These are phyloP conservation scores for Drosophila lacicola DNA, from an alignment of 2,888 invertebrate genomes.

Conservation along the genomic window DNA sequence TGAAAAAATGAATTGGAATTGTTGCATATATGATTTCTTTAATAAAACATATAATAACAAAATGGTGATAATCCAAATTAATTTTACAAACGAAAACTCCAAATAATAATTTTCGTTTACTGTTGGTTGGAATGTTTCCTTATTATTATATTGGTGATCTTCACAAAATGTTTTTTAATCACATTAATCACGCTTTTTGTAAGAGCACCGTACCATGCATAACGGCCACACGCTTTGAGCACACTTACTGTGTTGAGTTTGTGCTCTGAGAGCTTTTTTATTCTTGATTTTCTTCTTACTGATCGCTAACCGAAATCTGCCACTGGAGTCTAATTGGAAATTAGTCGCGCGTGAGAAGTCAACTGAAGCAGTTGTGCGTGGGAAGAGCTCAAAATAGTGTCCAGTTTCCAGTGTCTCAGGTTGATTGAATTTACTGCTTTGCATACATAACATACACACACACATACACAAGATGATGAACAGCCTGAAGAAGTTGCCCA, in stretches of 20 bases:
- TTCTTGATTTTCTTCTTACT: slow-evolving; percentile 42
- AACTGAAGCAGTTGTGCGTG: slow-evolving; percentile 55
- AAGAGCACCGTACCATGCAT: slow-evolving; percentile 20
- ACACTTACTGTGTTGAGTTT: slow-evolving; percentile 43
- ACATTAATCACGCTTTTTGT: slow-evolving; percentile 3
- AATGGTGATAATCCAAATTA: neutral
- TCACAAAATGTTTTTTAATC: neutral
- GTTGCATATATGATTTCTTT: too few relatives aligned
- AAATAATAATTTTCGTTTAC: neutral
- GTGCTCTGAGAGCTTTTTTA: slow-evolving; percentile 49
- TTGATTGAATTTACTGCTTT: slow-evolving; percentile 44
- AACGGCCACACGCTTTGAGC: slow-evolving; percentile 30
- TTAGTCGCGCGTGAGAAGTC: slow-evolving; percentile 61
- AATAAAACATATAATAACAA: neutral
- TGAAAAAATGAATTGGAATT: too few relatives aligned
- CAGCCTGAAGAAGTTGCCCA: slow-evolving; percentile 82
- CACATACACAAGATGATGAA: slow-evolving; percentile 76
- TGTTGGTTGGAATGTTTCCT: neutral
- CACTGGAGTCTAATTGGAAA: slow-evolving; percentile 53
- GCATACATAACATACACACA: slow-evolving; percentile 2
- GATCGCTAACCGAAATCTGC: slow-evolving; percentile 43
- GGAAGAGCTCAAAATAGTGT: slow-evolving; percentile 17
- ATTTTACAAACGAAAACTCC: neutral
- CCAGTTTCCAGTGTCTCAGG: slow-evolving; percentile 31
- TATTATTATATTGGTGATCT: too few relatives aligned